phyloP scores from a whole-genome alignment of 2,797 vertebrate genomes.

The Rhynchonycteris naso region DNA sequence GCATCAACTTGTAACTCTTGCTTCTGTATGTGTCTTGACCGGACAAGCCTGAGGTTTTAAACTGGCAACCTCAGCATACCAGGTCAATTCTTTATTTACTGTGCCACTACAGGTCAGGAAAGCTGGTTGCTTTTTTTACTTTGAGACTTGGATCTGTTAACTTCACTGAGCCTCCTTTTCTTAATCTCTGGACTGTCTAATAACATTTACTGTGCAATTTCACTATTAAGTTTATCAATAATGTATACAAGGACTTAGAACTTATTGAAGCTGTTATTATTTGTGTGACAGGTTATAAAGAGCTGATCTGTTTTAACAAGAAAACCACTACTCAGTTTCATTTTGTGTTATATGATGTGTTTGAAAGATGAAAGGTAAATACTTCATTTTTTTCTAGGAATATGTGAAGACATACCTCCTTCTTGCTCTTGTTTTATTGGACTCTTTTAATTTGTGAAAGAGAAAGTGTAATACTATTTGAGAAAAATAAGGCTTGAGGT shows the following conservation, averaged over 20 bases:
- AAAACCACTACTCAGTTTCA: neutral
- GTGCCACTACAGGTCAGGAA: too few relatives aligned
- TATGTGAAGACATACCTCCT: neutral
- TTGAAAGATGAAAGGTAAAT: conserved; percentile 16
- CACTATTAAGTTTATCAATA: neutral
- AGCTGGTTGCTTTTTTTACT: neutral
- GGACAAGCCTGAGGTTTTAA: too few relatives aligned
- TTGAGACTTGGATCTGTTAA: neutral
- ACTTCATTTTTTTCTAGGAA: conserved; percentile 2
- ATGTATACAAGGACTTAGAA: neutral
- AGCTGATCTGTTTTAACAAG: neutral
- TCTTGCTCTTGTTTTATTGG: neutral
- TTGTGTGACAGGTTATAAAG: neutral
- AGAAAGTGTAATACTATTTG: conserved; percentile 7
- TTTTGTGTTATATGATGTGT: neutral
- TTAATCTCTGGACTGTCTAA: neutral
- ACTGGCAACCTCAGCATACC: too few relatives aligned
- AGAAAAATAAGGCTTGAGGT: neutral
- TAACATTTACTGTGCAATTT: neutral
- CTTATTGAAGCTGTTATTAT: neutral
- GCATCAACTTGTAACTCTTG: too few relatives aligned
- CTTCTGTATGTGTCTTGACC: too few relatives aligned
- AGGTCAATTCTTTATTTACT: too few relatives aligned
- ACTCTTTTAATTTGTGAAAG: neutral
- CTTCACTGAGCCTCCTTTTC: neutral